Evolutionary conservation across 2,888 invertebrate genomes (phyloP).

Genomic region (Pollenia angustigena): DNA sequence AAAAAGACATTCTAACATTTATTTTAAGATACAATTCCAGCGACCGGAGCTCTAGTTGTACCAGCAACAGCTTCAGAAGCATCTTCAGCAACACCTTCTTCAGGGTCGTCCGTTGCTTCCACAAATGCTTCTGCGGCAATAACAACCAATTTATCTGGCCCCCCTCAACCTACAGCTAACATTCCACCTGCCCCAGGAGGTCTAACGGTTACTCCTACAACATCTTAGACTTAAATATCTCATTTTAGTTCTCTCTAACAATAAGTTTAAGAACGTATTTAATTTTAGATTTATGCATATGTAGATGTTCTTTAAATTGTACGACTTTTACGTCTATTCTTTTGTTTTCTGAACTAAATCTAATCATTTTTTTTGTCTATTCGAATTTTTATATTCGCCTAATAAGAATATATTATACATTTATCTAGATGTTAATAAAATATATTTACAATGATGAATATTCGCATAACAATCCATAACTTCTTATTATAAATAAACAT

Average conservation of each 20-base stretch:
- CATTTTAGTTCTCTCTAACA: conserved; percentile 14
- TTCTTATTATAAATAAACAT: conserved; percentile 51
- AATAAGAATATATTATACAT: not conserved
- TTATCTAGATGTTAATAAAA: conserved; percentile 23
- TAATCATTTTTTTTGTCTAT: not conserved
- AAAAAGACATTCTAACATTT: not conserved
- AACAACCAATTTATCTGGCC: conserved; percentile 56
- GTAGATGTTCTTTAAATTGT: conserved; percentile 26
- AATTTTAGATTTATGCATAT: conserved; percentile 41
- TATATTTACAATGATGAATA: conserved; percentile 27
- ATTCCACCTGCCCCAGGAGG: conserved; percentile 66
- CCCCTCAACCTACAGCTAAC: conserved; percentile 62
- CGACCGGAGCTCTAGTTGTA: conserved; percentile 40
- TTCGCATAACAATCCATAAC: conserved; percentile 30
- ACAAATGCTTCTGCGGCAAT: conserved; percentile 54
- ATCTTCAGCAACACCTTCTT: conserved; percentile 31
- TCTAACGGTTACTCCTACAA: conserved; percentile 39
- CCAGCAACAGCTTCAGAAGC: conserved; percentile 57
- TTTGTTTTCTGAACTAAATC: not conserved
- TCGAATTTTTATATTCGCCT: not conserved
- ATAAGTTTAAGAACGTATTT: conserved; percentile 51
- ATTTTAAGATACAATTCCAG: conserved; percentile 71
- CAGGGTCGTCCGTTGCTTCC: conserved; percentile 55
- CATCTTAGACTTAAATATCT: conserved; percentile 72
- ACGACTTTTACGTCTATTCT: conserved; percentile 34